Evolutionary conservation across 2,888 invertebrate species (phyloP).

Genomic region (Leuctra nigra): DNA sequence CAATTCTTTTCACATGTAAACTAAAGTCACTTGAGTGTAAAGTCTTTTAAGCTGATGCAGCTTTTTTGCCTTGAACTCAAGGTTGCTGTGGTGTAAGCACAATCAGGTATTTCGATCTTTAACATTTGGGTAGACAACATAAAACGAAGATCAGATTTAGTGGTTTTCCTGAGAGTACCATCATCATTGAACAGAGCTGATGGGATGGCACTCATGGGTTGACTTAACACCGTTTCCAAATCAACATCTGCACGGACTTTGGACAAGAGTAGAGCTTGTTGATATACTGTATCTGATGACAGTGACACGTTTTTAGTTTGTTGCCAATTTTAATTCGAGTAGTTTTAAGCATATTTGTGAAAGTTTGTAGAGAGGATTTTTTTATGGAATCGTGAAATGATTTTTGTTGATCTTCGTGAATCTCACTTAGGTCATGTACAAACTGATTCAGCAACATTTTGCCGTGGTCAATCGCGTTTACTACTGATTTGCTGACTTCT

Average conservation of each 20-base stretch:
- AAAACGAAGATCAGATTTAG: not conserved
- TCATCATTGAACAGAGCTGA: not conserved
- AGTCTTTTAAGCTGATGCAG: too few species aligned
- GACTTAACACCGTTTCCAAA: not conserved
- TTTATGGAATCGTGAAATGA: not conserved
- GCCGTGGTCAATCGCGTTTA: not conserved
- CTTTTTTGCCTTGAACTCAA: too few species aligned
- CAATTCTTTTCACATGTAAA: too few species aligned
- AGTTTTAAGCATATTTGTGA: not conserved
- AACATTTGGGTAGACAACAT: too few species aligned
- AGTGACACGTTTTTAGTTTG: not conserved
- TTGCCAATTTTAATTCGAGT: not conserved
- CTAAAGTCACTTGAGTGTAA: too few species aligned
- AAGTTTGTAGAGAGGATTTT: not conserved
- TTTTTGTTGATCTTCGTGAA: not conserved
- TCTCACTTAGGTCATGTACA: not conserved
- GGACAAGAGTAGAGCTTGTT: not conserved
- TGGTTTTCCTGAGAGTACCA: not conserved
- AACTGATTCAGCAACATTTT: not conserved
- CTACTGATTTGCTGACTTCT: not conserved
- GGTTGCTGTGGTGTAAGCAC: too few species aligned
- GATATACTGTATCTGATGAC: not conserved
- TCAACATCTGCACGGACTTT: not conserved
- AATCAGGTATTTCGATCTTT: too few species aligned
- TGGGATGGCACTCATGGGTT: not conserved